These are phyloP conservation scores for Drosophila tropicalis DNA, from an alignment of 1,140 invertebrate genomes.

Conservation along the genomic window DNA sequence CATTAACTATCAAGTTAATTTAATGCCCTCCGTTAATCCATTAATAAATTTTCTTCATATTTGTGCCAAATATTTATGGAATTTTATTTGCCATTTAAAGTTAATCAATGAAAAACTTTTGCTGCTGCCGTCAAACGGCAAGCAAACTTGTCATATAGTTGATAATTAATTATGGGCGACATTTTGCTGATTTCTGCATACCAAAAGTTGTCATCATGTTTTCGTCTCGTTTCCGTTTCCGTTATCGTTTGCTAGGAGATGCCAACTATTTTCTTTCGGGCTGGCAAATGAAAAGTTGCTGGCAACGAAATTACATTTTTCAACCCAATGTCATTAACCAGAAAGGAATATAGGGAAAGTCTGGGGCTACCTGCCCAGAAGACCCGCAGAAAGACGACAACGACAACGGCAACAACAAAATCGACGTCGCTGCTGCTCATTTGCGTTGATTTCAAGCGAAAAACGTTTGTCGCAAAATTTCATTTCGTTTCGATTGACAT, in stretches of 20 bases:
- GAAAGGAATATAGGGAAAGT: conserved; percentile 7
- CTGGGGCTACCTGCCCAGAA: conserved; percentile 33
- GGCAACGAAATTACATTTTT: conserved; percentile 62
- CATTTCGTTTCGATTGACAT: conserved; percentile 80
- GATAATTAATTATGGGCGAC: conserved; percentile 67
- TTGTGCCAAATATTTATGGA: no score
- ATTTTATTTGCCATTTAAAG: background rate
- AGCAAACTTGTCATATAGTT: conserved; percentile 22
- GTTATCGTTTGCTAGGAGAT: conserved; percentile 32
- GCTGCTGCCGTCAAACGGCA: no score
- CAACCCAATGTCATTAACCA: conserved; percentile 48
- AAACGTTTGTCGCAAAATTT: conserved; percentile 81
- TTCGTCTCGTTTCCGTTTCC: conserved; percentile 43
- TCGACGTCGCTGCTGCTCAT: conserved; percentile 50
- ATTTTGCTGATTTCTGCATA: conserved; percentile 69
- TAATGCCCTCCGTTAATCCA: no score
- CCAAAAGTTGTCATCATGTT: conserved; percentile 71
- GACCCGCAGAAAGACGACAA: conserved; percentile 47
- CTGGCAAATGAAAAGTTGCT: conserved; percentile 55
- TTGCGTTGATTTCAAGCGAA: conserved; percentile 76
- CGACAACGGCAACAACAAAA: background rate
- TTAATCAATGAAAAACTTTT: background rate
- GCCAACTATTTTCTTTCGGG: conserved; percentile 30
- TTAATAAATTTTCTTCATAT: no score
- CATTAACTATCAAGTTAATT: no score